Percentiles rank a stretch among this genome's conserved stretches.
Evolutionary conservation across 1,140 invertebrate genomes (phyloP).

Genomic region (Caenorhabditis briggsae): DNA sequence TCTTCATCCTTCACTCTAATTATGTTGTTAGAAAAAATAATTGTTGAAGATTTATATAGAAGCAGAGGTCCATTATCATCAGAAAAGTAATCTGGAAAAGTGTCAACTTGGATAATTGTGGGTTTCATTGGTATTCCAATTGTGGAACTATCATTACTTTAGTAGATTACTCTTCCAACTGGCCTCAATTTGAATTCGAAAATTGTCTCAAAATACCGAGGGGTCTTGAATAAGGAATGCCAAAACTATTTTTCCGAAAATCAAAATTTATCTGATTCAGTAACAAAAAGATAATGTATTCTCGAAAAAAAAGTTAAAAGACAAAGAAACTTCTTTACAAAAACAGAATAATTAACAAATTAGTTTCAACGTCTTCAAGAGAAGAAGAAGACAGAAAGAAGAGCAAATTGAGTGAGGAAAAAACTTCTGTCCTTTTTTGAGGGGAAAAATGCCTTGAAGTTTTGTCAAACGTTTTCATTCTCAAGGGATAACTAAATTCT

Average conservation of each 20-base stretch:
- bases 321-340: background rate
- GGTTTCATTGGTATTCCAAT: constrained; percentile 12
- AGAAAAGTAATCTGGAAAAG: background rate
- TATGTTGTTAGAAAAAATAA: too few relatives aligned
- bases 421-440: constrained; percentile 4
- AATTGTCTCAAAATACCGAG: background rate
- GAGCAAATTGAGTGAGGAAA: background rate
- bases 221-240: too few relatives aligned
- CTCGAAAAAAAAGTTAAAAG: background rate
- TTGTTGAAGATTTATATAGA: too few relatives aligned
- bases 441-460: background rate
- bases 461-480: constrained; percentile 35
- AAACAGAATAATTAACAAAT: constrained; percentile 25
- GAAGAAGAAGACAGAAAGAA: background rate
- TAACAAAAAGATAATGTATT: background rate
- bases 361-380: background rate
- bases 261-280: too few relatives aligned
- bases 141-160: background rate
- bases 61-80: too few relatives aligned
- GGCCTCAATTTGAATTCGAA: background rate
- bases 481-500: background rate
- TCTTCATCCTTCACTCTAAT: too few relatives aligned
- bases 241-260: too few relatives aligned
- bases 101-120: background rate
- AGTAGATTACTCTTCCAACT: background rate